phyloP scores from a whole-genome alignment of 2,797 vertebrate species.

The Gobionotothen gibberifrons region DNA sequence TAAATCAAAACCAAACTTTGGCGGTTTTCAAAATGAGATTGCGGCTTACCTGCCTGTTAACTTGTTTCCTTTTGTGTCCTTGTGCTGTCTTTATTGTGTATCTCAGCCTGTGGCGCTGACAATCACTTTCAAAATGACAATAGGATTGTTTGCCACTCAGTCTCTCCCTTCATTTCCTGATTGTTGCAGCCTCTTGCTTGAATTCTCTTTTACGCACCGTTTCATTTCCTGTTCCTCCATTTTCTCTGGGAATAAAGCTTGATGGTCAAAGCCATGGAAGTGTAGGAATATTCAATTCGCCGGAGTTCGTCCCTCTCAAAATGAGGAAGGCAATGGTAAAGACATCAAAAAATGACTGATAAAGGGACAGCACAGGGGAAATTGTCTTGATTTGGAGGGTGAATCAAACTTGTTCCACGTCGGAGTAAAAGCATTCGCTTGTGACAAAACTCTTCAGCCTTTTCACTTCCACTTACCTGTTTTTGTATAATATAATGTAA shows the following conservation, averaged over 20 bases:
- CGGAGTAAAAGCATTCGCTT: background rate
- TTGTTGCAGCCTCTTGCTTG: background rate
- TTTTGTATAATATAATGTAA: too few relatives aligned
- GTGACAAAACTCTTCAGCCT: background rate
- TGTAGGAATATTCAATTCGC: background rate
- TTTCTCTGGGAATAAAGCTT: background rate
- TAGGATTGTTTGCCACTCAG: conserved; percentile 8
- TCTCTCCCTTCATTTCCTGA: conserved; percentile 35
- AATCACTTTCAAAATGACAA: conserved; percentile 26
- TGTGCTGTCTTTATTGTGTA: background rate
- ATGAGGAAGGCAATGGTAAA: background rate
- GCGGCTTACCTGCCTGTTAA: background rate
- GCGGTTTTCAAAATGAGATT: background rate
- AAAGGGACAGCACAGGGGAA: too few relatives aligned
- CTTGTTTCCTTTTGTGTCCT: background rate
- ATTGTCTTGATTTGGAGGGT: background rate
- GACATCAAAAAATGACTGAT: fast-evolving
- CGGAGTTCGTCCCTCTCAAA: background rate
- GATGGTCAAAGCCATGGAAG: background rate
- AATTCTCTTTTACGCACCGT: conserved; percentile 1
- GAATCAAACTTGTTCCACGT: background rate
- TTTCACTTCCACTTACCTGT: conserved; percentile 33
- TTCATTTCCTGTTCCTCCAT: conserved; percentile 47
- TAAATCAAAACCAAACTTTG: too few relatives aligned
- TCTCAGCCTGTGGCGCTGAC: conserved; percentile 1